Evolutionary conservation across 2,797 vertebrate genomes (phyloP).

Genomic region (Alauda arvensis): DNA sequence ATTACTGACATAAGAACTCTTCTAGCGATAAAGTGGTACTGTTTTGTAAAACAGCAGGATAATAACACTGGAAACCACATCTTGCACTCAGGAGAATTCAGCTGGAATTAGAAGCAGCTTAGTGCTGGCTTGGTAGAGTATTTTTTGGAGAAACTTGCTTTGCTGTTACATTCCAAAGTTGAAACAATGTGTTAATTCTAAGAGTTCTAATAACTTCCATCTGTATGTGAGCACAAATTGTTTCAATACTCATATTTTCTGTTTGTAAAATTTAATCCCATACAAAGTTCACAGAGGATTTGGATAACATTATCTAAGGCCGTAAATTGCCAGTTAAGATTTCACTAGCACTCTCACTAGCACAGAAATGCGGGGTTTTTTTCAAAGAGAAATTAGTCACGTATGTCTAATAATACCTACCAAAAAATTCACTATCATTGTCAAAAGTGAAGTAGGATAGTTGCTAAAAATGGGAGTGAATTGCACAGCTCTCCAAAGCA

Average conservation of each 20-base stretch:
- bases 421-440: not conserved
- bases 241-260: constrained; percentile 23
- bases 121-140: constrained; percentile 30
- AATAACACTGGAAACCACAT: constrained; percentile 45
- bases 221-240: constrained; percentile 39
- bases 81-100: constrained; percentile 15
- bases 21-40: not conserved
- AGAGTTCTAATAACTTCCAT: constrained; percentile 61
- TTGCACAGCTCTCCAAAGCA: not conserved
- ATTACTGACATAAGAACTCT: constrained; percentile 14
- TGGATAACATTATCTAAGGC: not conserved
- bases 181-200: constrained; percentile 48
- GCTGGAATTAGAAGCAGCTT: constrained; percentile 57
- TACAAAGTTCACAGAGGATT: not conserved
- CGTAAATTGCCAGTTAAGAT: not conserved
- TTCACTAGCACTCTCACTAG: not conserved
- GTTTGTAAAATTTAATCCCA: constrained; percentile 9
- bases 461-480: not conserved
- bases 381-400: not conserved
- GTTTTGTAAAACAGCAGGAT: constrained; percentile 44
- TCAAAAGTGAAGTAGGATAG: not conserved
- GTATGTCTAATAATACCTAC: not conserved
- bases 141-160: constrained; percentile 58
- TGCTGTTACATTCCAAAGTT: constrained; percentile 54
- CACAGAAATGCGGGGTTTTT: not conserved